Base-by-base conservation (phyloP, 2,888 invertebrate genomes). In the Amiota mariae region DNA sequence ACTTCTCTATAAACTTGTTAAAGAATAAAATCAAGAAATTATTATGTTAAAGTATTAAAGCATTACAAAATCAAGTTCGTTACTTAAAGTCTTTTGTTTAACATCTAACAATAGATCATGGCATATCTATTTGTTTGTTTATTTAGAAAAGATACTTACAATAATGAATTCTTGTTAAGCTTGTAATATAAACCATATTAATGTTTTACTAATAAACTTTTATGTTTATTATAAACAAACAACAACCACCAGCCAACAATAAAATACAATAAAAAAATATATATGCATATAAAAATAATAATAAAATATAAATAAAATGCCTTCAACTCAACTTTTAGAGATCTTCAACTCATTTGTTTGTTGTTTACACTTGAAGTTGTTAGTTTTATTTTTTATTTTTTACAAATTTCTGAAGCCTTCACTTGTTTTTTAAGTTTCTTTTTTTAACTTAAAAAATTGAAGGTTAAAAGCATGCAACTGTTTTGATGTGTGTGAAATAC, bases 41-140 rank as follows among this genome's bases (percentile, higher is more conserved):
- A 36, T 36, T 36, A 36, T 36, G 6, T 86, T 82, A 85, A 36
- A 36, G 6, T 36, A 36, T 86, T 85, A 82, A 20, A 24, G 83
- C 83, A 75, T 76, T 78, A 78, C 84, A 54, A 83, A 83, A 78
- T 84, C 86, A 86, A 84, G 83, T 86, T 84, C 82, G 86, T 85
- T 86, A 84, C 82, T 70, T 77, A 71, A 36, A 68, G 67, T 68
- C 67, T 68, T 68, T 68, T 67, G 67, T 67, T 63, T 67, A 12
- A 18, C 15, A 20, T 11, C n/a, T 20, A 59, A 59, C 15, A 15
- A 57, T 6, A 36, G 36, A 36, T 36, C 36, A 36, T 36, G 36
- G 8, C 36, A 6, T n/a, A n/a, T 36, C 36, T 36, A n/a, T 54
- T 54, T 54, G 12, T 51, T 51, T 51, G 2, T 54, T 36, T 36